Evolutionary conservation across 2,888 invertebrate species (phyloP), one percentile per base, ranked within the genome.

Genomic region (Scelioninae gen. 2): DNA sequence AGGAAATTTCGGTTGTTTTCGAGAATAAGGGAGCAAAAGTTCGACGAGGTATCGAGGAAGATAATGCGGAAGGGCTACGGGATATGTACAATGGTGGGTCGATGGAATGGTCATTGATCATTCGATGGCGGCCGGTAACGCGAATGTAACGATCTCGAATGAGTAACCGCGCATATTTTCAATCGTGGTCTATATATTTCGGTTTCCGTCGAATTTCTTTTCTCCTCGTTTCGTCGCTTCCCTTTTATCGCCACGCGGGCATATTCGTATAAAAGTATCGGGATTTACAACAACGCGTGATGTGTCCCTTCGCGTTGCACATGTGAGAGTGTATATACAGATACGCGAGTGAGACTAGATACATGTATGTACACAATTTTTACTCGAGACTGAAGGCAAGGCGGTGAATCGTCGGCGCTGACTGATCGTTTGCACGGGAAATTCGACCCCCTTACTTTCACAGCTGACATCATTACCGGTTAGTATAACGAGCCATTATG

Each of bases 401-500:
- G 69, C 77, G 76, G 81, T 81, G 76, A 79, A 80, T 81, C 75
- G 77, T 72, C 75, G 76, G 77, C 46, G 75, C 70, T 76, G 77
- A 77, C 80, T 79, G 78, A 79, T 79, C 72, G 75, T 70, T 65
- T 58, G 67, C 70, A 76, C 77, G 78, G 79, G 78, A 80, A 81
- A 79, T 80, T 82, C 77, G 77, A 78, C 80, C 80, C 81, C 78
- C 80, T 82, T 81, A 79, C 83, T 80, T 81, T 81, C 78, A 80
- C 81, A 80, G 82, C 82, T 83, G 82, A 82, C 83, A 81, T 82
- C 82, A 83, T 83, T 83, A 83, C 82, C 78, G 84, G 84, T 84
- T 77, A 83, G 84, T 82, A 69, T 67, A 9, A 45, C 7, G 52
- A 46, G 52, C 60, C 45, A 53, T 60, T 68, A 71, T 57, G 39